These are phyloP conservation scores for Sebastes taczanowskii DNA, from an alignment of 2,797 vertebrate species.

Conservation along the genomic window DNA sequence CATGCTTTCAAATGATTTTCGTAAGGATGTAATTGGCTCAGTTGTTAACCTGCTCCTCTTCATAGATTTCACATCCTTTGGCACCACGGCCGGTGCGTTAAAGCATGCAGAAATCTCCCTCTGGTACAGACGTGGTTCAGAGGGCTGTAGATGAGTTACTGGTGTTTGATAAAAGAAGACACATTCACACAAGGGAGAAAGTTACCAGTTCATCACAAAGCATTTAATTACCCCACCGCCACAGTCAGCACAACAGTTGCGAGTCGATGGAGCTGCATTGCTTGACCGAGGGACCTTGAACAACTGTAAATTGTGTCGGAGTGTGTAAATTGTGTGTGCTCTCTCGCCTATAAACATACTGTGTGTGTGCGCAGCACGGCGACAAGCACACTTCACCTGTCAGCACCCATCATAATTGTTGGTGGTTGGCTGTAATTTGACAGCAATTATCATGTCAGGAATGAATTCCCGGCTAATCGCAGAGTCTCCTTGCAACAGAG, in stretches of 20 bases:
- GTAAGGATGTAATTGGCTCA: background rate
- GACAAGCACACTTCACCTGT: constrained; percentile 56
- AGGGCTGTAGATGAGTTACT: constrained; percentile 30
- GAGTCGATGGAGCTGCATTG: constrained; percentile 27
- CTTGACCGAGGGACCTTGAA: constrained; percentile 52
- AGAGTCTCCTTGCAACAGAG: constrained; percentile 40
- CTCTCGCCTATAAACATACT: background rate
- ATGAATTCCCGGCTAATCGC: constrained; percentile 53
- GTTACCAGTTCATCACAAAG: constrained; percentile 39
- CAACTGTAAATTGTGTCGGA: constrained; percentile 9
- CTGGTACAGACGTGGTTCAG: background rate
- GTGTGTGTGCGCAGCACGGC: background rate
- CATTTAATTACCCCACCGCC: constrained; percentile 45
- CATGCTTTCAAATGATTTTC: no score
- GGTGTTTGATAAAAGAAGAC: constrained; percentile 29
- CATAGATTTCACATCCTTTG: background rate
- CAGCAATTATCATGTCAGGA: constrained; percentile 67
- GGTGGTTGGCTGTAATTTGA: constrained; percentile 72
- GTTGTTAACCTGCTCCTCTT: constrained; percentile 3
- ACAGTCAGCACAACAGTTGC: constrained; percentile 28
- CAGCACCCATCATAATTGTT: constrained; percentile 63
- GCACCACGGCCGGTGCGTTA: background rate
- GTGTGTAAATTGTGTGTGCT: background rate
- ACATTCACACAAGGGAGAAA: constrained; percentile 26
- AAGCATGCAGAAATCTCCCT: background rate